Evolutionary conservation across 2,888 invertebrate species (phyloP), one percentile per base, ranked within the genome.

Genomic region (Petrolisthes manimaculis): DNA sequence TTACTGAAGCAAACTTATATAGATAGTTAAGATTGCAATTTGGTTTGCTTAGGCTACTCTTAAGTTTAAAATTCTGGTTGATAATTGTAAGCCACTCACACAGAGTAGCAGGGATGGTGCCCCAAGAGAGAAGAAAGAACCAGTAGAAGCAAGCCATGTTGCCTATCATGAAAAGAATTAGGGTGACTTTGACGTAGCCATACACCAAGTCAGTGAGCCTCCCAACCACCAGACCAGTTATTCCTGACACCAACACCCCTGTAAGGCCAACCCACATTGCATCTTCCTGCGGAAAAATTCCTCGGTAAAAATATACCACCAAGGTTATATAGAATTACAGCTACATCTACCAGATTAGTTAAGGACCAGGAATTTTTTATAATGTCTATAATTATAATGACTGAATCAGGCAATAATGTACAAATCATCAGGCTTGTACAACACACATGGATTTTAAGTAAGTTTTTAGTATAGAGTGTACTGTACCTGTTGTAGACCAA

Each of bases 251-350:
- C 6, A 89, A 21, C 51, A 89, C 88, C 4, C 87, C 55, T 79
- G 85, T 82, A 51, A 91, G 21, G 8, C 91, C 91, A 21, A 91
- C 69, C 89, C 90, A 88, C 77, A 89, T 89, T 9, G 90, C 89
- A 55, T 91, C 89, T 21, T 90, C 89, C 91, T 91, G 86, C 2
- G 21, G 71, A 9, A 37, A 18, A 37, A 37, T 37, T 37, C 37
- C 37, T 37, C 37, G 37, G 37, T 37, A 37, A 37, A 37, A 37
- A 37, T 37, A 37, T 37, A 37, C 37, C 37, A 37, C 37, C 37
- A 37, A 37, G 37, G 37, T 2, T 37, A 37, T 37, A 2, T 37
- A 37, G 37, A 37, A 37, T 37, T 37, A 37, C 37, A 37, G 37
- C 37, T 37, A 37, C 37, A 1, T 37, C 37, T 37, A 37, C 37